Conservation (phyloP, 53 echinoderm and acorn worm genomes). For the Patiria pectinifera region DNA sequence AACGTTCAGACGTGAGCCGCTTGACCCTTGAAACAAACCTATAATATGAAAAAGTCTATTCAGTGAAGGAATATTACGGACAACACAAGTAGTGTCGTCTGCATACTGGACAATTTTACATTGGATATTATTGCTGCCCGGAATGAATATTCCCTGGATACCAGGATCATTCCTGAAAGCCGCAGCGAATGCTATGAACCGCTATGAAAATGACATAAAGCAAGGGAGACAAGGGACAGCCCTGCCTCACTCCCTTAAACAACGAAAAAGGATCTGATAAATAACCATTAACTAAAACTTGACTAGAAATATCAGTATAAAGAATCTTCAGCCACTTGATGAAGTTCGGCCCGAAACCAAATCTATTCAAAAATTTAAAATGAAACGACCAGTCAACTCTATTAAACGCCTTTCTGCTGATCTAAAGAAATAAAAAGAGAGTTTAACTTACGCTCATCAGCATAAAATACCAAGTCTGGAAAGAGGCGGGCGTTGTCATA, state of each 20-base stretch:
- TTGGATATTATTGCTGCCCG: not conserved
- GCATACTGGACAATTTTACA: not conserved
- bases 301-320: no score
- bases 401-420: slow-evolving; percentile 61
- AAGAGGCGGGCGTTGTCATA: slow-evolving; percentile 17
- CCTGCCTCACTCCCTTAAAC: slow-evolving; percentile 57
- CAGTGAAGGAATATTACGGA: no score
- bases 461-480: slow-evolving; percentile 16
- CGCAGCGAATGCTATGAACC: slow-evolving; percentile 7
- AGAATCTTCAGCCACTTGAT: slow-evolving; percentile 56
- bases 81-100: not conserved
- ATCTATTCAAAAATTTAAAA: slow-evolving; percentile 7
- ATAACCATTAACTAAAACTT: slow-evolving; percentile 52
- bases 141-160: not conserved
- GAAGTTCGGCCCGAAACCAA: slow-evolving; percentile 59
- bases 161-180: not conserved
- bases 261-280: slow-evolving; percentile 26
- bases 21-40: not conserved
- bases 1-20: not conserved
- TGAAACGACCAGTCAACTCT: slow-evolving; percentile 46
- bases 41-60: not conserved
- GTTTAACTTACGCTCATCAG: slow-evolving; percentile 27
- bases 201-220: slow-evolving; percentile 11
- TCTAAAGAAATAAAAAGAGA: slow-evolving; percentile 46
- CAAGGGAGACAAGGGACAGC: slow-evolving; percentile 21